These are phyloP conservation scores for Melopsittacus undulatus DNA, from an alignment of 2,797 vertebrate genomes.

Conservation along the genomic window DNA sequence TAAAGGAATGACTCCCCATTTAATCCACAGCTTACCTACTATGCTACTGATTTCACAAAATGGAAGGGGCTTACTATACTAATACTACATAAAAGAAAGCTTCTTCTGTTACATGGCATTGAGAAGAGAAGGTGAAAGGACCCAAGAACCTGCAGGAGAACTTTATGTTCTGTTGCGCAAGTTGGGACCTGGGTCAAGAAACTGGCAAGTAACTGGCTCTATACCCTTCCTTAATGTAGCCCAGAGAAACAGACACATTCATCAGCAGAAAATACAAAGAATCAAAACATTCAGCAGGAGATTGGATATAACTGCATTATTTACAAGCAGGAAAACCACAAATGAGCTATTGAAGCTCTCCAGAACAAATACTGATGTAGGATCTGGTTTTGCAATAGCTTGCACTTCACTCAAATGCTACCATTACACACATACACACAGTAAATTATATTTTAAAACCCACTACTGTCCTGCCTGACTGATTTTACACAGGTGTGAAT, in stretches of 20 bases:
- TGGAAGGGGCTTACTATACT: background rate
- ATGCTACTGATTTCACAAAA: background rate
- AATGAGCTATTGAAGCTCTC: constrained; percentile 4
- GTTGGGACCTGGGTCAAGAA: background rate
- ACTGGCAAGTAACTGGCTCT: background rate
- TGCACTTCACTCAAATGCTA: constrained; percentile 4
- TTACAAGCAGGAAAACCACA: constrained; percentile 56
- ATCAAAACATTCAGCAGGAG: background rate
- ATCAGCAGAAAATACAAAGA: constrained; percentile 2
- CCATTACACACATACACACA: background rate
- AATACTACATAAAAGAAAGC: background rate
- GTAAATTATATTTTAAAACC: background rate
- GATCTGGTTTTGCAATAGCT: background rate
- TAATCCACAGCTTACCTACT: background rate
- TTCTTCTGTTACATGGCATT: background rate
- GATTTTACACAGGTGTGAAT: background rate
- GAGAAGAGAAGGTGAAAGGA: background rate
- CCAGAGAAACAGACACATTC: background rate
- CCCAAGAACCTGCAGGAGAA: background rate
- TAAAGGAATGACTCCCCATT: background rate
- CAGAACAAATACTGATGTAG: constrained; percentile 43
- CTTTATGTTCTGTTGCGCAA: background rate
- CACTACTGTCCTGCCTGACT: background rate
- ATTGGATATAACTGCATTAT: constrained; percentile 24
- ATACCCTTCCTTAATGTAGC: background rate